Evolutionary conservation across 2,113 vertebrate species (phyloP), one percentile per base, ranked within the genome.

Genomic region (Panthera tigris): DNA sequence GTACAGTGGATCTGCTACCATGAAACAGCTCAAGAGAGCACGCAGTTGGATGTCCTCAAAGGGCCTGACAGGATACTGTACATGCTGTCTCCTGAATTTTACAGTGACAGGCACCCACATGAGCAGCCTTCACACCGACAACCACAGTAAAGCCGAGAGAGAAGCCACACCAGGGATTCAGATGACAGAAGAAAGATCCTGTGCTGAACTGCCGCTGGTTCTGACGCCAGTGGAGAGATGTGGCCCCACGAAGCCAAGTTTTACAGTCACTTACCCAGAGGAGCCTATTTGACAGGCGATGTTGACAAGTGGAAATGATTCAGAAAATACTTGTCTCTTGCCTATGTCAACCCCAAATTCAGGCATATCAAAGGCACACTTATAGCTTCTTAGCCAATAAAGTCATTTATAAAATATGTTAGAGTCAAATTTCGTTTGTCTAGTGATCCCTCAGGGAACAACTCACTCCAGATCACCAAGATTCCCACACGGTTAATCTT

Each of bases 331-430:
- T 23, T 36, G 48, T 50, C 94, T 91, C 68, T 73, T 83, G 36
- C 50, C 63, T 66, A 7, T 14, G 39, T 74, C 31, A 95, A 36
- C 61, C 21, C n/a, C 68, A 76, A 84, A 74, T 14, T 29, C 7
- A 8, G 33, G 78, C 63, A 50, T n/a, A 73, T 76, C 66, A 86
- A 85, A 91, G 27, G 71, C 33, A 61, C 5, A 27, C 65, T 76
- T 39, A 31, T 57, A 79, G 66, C 52, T 94, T 93, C 78, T 55
- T 33, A 79, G 86, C 71, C 82, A 91, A 87, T 93, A 96, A 82
- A 68, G 18, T 66, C 97, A 86, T 73, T 94, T 97, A 73, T 73
- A 69, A 96, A 91, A 57, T 65, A 85, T 45, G 61, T 74, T 66
- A 45, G 85, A 55, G 73, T 89, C 69, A 33, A 79, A 61, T 89